Base-by-base conservation (phyloP, 2,113 vertebrate species). In the Solenodon paradoxus region DNA sequence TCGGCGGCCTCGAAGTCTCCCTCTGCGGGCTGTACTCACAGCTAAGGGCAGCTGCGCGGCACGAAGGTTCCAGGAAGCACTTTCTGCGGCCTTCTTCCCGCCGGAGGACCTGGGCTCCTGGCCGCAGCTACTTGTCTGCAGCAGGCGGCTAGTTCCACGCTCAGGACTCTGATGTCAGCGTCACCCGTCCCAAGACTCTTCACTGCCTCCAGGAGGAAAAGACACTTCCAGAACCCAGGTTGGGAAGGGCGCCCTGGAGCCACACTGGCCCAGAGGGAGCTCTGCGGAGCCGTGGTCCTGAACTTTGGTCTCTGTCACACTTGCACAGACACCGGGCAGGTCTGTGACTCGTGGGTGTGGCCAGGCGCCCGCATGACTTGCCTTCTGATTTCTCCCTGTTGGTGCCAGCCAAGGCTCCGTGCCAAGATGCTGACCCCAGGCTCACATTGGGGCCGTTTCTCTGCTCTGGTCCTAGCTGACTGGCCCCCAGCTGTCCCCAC, bases 261-360 rank as follows among this genome's bases (percentile, higher is more conserved):
- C 57, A n/a, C 1, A 0, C 0, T 38, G 72, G 63, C 2, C 28
- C 9, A 20, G 0, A 7, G 72, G 30, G 38, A 47, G 63, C 19
- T 26, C 55, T 59, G 55, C 55, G 26, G 55, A 59, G n/a, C n/a
- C n/a, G n/a, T n/a, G n/a, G n/a, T n/a, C n/a, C n/a, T n/a, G n/a
- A n/a, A n/a, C 69, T 10, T 26, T 2, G 1, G 9, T 19, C 26
- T 80, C 64, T 61, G 51, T 32, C 16, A 7, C 17, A 9, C 19
- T 2, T 15, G 8, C 6, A n/a, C n/a, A n/a, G n/a, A 40, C 1
- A 8, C 30, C 0, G 1, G n/a, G 38, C 17, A 5, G 55, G 20
- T 16, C 7, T 53, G 17, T 38, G 71, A 22, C n/a, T 26, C 1
- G 2, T 2, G 32, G n/a, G 38, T 12, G 1, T 10, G 66, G 63